Evolutionary conservation across 2,888 invertebrate genomes (phyloP).

Genomic region (Euplexia lucipara): DNA sequence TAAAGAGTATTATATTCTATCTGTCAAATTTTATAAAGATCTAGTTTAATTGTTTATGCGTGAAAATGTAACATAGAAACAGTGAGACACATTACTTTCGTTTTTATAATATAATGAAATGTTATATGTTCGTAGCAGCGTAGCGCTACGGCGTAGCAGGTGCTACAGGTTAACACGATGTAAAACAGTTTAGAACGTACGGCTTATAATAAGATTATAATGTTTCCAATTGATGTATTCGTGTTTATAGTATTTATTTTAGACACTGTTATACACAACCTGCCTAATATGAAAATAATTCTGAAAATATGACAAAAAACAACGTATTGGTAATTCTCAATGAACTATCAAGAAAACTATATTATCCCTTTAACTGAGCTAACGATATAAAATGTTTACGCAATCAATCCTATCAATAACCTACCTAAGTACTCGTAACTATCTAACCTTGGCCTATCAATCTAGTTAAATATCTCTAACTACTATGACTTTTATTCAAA

Average conservation of each 20-base stretch:
- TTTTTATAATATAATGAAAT: neutral
- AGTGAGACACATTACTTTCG: too few species aligned
- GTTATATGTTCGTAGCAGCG: constrained; percentile 36
- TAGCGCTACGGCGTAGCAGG: constrained; percentile 55
- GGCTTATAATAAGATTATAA: neutral
- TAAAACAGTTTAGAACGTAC: too few species aligned
- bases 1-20: too few species aligned
- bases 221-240: too few species aligned
- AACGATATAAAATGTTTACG: neutral
- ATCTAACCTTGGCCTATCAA: neutral
- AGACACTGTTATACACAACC: too few species aligned
- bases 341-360: too few species aligned
- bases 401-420: neutral
- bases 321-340: too few species aligned
- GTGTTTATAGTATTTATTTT: neutral
- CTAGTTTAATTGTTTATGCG: too few species aligned
- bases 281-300: too few species aligned
- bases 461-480: neutral
- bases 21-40: too few species aligned
- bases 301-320: too few species aligned
- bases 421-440: neutral
- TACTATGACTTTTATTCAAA: constrained; percentile 1
- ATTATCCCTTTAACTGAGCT: neutral
- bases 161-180: constrained; percentile 24
- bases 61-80: too few species aligned